Evolutionary conservation across 2,113 vertebrate species (phyloP).

Genomic region (Cavia porcellus): DNA sequence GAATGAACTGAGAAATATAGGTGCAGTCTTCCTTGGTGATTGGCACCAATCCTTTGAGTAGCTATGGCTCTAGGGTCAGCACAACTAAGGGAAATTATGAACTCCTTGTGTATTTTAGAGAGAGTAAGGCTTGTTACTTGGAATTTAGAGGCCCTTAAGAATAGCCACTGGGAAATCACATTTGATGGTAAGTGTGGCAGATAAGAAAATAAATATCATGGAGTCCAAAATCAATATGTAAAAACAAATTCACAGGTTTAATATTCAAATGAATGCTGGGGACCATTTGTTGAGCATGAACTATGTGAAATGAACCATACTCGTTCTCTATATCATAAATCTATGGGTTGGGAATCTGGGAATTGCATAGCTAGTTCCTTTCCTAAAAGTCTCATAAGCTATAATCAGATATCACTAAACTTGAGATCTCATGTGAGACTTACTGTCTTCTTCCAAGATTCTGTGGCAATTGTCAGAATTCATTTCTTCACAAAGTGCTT

Average conservation of each 20-base stretch:
- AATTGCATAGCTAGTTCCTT: not conserved
- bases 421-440: not conserved
- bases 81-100: not conserved
- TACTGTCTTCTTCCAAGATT: not conserved
- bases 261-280: not conserved
- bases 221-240: not conserved
- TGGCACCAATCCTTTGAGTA: not conserved
- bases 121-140: not conserved
- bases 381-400: not conserved
- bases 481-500: not conserved
- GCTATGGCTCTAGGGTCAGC: not conserved
- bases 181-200: not conserved
- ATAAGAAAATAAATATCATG: not conserved
- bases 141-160: not conserved
- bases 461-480: conserved; percentile 15
- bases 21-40: not conserved
- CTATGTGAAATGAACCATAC: not conserved
- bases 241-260: not conserved
- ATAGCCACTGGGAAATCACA: not conserved
- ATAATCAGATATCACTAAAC: not conserved
- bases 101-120: not conserved
- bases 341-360: not conserved
- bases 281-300: not conserved
- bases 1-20: not conserved
- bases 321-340: not conserved